Evolutionary conservation across 2,113 vertebrate genomes (phyloP), one percentile per base, ranked within the genome.

Genomic region (Charina bottae): DNA sequence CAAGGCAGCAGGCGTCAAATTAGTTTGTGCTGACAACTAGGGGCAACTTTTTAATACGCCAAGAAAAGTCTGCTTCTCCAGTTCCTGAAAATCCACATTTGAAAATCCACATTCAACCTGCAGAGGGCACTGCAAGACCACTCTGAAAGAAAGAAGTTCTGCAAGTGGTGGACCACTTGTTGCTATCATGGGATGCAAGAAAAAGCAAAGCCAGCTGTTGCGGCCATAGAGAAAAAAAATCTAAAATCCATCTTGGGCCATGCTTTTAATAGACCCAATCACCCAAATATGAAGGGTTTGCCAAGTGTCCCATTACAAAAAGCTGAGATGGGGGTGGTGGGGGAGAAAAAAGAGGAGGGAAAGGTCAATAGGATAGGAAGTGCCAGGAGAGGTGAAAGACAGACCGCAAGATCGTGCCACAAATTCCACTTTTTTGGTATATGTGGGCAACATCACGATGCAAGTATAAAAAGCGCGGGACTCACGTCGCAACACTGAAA

Each of bases 121-220:
- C 94, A 97, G 96, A 96, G 96, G 96, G 96, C 96, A 96, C 1
- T 94, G 89, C 64, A 93, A 95, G 95, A 95, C 94, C 62, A 88
- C 15, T 0, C 46, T 56, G 60, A 89, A 93, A 78, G 33, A 42
- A 42, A 42, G 72, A 78, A 9, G 72, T 21, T 42, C 72, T 21
- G 72, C 33, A 42, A 78, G 33, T 0, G 2, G 46, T 19, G 12
- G 46, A 3, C 59, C 83, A 37, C 33, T 78, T 78, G 72, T 78
- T 21, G 68, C 68, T 37, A 21, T 78, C 37, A 37, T 78, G 68
- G 33, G 68, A 37, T 78, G 68, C 68, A 19, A n/a, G 33, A 37
- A 78, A 78, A 78, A 78, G 68, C 68, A 78, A 37, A 37, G 68
- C 33, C 68, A 78, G 49, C 49, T 7, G 5, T 49, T 49, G 5